Evolutionary conservation across 2,797 vertebrate species (phyloP).

Genomic region (Rhynchotus rufescens): DNA sequence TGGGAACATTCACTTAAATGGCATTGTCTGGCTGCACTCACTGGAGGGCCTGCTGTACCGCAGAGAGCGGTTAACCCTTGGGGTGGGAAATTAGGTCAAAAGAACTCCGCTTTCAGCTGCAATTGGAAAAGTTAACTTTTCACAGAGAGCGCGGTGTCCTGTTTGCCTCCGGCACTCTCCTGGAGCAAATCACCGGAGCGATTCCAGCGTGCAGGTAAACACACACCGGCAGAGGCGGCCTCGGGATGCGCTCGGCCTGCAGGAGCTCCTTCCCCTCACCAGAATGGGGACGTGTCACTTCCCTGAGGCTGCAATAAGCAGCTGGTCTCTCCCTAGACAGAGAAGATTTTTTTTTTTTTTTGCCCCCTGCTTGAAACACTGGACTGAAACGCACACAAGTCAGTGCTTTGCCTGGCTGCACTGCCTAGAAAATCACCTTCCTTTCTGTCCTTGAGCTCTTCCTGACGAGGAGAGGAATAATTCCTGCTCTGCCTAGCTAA

Average conservation of each 20-base stretch:
- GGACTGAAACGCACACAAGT: not conserved
- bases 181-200: not conserved
- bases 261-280: not conserved
- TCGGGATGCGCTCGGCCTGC: not conserved
- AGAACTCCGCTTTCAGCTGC: slow-evolving; percentile 45
- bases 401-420: not conserved
- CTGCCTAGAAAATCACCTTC: not conserved
- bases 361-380: not conserved
- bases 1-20: slow-evolving; percentile 71
- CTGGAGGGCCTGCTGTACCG: slow-evolving; percentile 53
- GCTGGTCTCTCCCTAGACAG: not conserved
- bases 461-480: not conserved
- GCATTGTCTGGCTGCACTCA: slow-evolving; percentile 70
- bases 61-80: slow-evolving; percentile 70
- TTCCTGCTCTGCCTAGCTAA: not conserved
- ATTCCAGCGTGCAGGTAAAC: slow-evolving; percentile 4
- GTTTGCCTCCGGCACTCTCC: slow-evolving; percentile 19
- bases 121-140: slow-evolving; percentile 75
- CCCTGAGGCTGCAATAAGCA: not conserved
- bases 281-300: not conserved
- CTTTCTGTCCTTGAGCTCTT: not conserved
- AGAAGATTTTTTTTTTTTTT: not conserved
- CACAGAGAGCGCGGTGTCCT: slow-evolving; percentile 42
- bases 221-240: not conserved
- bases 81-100: slow-evolving; percentile 78